phyloP scores from a whole-genome alignment of 2,797 vertebrate species.

The Ammospiza maritima region DNA sequence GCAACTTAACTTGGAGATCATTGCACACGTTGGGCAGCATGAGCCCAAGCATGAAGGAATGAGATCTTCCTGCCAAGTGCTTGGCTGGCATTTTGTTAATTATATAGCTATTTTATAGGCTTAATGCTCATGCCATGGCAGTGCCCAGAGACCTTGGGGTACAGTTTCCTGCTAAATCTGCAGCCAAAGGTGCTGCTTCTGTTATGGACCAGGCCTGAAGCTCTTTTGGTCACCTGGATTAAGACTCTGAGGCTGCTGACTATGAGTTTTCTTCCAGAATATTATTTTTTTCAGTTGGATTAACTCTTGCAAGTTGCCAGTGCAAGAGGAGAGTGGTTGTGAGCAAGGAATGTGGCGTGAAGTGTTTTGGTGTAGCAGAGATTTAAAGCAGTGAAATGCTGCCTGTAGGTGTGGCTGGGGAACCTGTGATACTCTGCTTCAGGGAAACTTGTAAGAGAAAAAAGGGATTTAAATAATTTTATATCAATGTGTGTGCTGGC shows the following conservation, averaged over 20 bases:
- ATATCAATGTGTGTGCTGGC: neutral
- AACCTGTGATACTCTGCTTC: neutral
- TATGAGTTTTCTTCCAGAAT: neutral
- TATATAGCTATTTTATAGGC: neutral
- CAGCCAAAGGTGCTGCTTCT: neutral
- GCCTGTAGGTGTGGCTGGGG: neutral
- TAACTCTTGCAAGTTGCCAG: neutral
- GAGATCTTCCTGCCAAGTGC: conserved; percentile 15
- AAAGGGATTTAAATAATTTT: neutral
- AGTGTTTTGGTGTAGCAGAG: neutral
- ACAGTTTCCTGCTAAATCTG: neutral
- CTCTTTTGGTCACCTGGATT: neutral
- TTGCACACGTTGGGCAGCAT: neutral
- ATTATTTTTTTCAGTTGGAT: neutral
- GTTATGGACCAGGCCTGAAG: neutral
- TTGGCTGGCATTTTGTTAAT: conserved; percentile 29
- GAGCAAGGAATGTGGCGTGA: neutral
- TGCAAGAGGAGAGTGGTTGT: neutral
- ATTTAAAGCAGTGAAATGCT: neutral
- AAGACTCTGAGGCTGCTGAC: neutral
- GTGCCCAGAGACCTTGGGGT: neutral
- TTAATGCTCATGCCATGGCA: neutral
- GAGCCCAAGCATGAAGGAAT: conserved; percentile 39
- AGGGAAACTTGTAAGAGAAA: neutral
- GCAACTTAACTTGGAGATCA: neutral